These are phyloP conservation scores for Sericinus montela DNA, from an alignment of 2,888 invertebrate genomes.

Conservation along the genomic window DNA sequence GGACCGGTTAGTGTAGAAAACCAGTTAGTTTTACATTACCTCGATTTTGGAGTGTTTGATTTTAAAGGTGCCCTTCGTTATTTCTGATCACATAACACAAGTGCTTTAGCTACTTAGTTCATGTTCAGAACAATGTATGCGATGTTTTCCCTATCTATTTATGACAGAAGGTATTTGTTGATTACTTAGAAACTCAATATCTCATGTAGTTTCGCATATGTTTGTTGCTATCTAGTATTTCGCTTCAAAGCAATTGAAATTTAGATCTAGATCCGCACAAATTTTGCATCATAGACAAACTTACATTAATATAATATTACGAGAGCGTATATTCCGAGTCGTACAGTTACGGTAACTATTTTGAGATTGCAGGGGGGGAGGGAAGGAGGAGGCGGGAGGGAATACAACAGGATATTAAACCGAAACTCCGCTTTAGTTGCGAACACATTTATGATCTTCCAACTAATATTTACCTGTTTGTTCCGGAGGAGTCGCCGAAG, in stretches of 20 bases:
- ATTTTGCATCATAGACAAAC: neutral
- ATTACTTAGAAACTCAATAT: too few species aligned
- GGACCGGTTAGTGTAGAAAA: too few species aligned
- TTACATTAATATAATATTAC: slow-evolving; percentile 4
- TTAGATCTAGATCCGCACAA: neutral
- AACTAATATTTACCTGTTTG: slow-evolving; percentile 17
- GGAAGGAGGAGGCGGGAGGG: neutral
- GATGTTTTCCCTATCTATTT: too few species aligned
- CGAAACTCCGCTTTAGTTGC: slow-evolving; percentile 9
- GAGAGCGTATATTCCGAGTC: neutral
- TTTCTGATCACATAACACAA: too few species aligned
- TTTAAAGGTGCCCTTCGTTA: too few species aligned
- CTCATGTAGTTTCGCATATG: too few species aligned
- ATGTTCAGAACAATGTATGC: too few species aligned
- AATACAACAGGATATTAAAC: slow-evolving; percentile 19
- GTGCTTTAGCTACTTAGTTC: too few species aligned
- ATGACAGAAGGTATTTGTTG: too few species aligned
- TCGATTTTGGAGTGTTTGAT: too few species aligned
- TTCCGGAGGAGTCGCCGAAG: slow-evolving; percentile 1
- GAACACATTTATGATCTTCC: slow-evolving; percentile 15
- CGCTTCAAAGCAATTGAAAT: neutral
- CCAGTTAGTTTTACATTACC: too few species aligned
- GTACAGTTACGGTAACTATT: neutral
- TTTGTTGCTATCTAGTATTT: too few species aligned
- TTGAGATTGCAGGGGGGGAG: slow-evolving; percentile 2